Evolutionary conservation across 2,797 vertebrate species (phyloP), one percentile per base, ranked within the genome.

Genomic region (Thalassophryne amazonica): DNA sequence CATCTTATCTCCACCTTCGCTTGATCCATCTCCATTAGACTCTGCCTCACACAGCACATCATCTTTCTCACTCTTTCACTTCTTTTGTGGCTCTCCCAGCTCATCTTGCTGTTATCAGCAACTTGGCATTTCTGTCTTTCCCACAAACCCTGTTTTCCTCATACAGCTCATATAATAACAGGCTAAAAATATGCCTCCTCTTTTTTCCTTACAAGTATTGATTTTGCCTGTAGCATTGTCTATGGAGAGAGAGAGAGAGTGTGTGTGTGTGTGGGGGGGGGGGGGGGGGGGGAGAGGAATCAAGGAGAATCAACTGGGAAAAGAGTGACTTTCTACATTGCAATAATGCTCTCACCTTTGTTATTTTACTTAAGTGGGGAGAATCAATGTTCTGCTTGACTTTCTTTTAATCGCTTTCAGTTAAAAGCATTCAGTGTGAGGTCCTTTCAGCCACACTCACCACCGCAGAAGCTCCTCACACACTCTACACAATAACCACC

Each of bases 161-260:
- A 88, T 86, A 83, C 85, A 61, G 84, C 83, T 83, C 90, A 83
- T 87, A 92, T 93, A 88, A 92, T 92, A 88, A 90, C 89, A 79
- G 81, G 87, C 91, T 94, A 93, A 94, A 93, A 94, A 93, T 93
- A 93, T 93, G 91, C 91, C 86, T 87, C 78, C 80, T 87, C 88
- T 89, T 85, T 50, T 66, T 89, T 84, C 88, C 85, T 69, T 77
- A 49, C 37, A 58, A 69, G 82, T 92, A 93, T 92, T 86, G 93
- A 94, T 94, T 92, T 89, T 91, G 91, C 92, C 90, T 41, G 76
- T 89, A 89, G 91, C 92, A 90, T 92, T 86, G 77, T 89, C 90
- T 90, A 88, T 90, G 86, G 88, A 90, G 70, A 83, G 89, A 76
- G 83, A 64, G 76, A 60, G 77, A 37, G 73, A 66, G 35, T 67